Percentiles rank a stretch among this genome's conserved stretches.
phyloP scores from a whole-genome alignment of 2,888 invertebrate genomes.

The Theretra japonica region DNA sequence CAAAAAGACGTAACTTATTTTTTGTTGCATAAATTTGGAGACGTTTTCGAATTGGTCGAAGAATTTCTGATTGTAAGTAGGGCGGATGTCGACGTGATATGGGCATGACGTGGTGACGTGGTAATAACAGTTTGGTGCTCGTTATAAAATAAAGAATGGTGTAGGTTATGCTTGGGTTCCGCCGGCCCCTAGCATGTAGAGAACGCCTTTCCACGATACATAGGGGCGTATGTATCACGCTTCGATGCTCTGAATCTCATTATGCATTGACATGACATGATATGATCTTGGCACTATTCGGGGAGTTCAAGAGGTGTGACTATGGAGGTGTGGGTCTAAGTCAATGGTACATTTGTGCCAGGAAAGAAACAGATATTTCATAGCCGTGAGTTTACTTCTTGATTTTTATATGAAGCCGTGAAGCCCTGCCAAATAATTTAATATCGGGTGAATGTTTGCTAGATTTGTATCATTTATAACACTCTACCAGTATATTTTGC shows the following conservation, averaged over 20 bases:
- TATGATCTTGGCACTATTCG: constrained; percentile 2
- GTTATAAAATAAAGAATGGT: constrained; percentile 78
- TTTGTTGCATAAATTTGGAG: constrained; percentile 46
- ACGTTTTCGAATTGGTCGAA: constrained; percentile 63
- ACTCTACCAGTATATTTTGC: no score
- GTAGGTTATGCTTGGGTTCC: constrained; percentile 75
- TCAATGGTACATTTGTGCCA: not conserved
- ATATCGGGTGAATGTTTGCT: no score
- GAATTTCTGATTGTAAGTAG: constrained; percentile 71
- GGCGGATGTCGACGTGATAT: constrained; percentile 80
- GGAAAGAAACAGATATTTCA: not conserved
- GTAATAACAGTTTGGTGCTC: constrained; percentile 79
- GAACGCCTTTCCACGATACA: constrained; percentile 28
- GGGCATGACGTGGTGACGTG: constrained; percentile 79
- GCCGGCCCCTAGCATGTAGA: constrained; percentile 63
- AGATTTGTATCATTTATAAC: no score
- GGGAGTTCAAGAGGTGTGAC: not conserved
- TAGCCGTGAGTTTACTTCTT: not conserved
- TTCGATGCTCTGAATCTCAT: constrained; percentile 21
- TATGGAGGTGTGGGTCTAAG: not conserved
- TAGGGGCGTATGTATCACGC: constrained; percentile 25
- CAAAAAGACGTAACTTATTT: constrained; percentile 53
- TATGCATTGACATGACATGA: constrained; percentile 24
- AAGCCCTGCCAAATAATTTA: no score
- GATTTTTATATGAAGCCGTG: not conserved